A percentile compares a stretch with the other conserved stretches of the same genome.
Conservation (phyloP, 1,140 invertebrate genomes). For the Temnothorax longispinosus region DNA sequence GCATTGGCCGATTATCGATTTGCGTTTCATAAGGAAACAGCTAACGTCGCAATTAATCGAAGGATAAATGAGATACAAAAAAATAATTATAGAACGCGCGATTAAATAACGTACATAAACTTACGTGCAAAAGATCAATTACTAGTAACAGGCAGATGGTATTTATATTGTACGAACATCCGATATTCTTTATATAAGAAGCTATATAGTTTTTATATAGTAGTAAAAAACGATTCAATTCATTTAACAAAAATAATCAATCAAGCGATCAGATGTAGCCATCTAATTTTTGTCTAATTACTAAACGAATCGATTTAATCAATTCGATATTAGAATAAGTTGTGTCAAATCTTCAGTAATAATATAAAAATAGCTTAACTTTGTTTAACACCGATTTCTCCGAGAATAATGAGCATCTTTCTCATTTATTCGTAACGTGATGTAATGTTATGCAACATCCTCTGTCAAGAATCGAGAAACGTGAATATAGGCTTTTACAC, state of each 20-base stretch:
- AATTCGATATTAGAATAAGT: neutral
- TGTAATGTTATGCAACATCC: neutral
- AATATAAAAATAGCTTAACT: neutral
- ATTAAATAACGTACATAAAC: neutral
- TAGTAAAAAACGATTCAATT: neutral
- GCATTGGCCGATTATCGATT: neutral
- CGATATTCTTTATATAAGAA: neutral
- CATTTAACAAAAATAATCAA: neutral
- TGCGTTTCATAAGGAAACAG: slow-evolving; percentile 13
- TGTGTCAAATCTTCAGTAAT: neutral
- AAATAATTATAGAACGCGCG: neutral
- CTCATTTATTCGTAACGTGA: neutral
- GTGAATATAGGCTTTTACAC: neutral
- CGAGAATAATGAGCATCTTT: neutral
- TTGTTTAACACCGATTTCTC: neutral
- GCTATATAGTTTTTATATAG: neutral
- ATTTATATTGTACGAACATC: neutral
- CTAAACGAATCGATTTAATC: neutral
- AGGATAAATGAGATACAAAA: neutral
- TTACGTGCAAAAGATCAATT: neutral
- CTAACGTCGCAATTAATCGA: neutral
- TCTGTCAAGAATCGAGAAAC: neutral
- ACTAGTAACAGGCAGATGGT: neutral
- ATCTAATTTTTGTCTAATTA: slow-evolving; percentile 1
- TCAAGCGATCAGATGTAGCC: neutral